Conservation (phyloP, 2,113 vertebrate species). For the Arenaria interpres region DNA sequence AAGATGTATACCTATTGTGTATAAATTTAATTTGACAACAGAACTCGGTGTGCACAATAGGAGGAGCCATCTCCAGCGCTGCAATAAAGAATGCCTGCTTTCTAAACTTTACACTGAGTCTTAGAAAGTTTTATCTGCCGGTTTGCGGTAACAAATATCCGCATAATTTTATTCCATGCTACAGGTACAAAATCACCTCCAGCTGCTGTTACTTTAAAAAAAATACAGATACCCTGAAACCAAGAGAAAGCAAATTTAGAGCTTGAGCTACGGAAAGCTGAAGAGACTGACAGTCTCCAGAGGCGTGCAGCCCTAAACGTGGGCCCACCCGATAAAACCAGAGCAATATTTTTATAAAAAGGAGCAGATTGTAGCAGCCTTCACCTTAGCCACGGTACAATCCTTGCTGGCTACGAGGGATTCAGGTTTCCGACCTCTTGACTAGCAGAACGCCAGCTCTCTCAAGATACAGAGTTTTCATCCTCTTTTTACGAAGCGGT, state of each 20-base stretch:
- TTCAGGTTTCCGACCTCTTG: neutral
- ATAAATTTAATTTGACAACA: too few relatives aligned
- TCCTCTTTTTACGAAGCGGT: accelerated
- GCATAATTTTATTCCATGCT: neutral
- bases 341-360: neutral
- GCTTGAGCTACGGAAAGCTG: neutral
- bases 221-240: neutral
- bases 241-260: neutral
- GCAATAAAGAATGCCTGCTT: too few relatives aligned
- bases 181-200: neutral
- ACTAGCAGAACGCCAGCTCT: accelerated
- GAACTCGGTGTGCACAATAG: too few relatives aligned
- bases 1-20: too few relatives aligned
- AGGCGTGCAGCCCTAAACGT: accelerated
- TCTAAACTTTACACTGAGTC: too few relatives aligned
- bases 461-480: accelerated
- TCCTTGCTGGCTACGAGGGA: accelerated
- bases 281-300: neutral
- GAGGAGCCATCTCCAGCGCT: too few relatives aligned
- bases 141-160: too few relatives aligned
- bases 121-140: too few relatives aligned
- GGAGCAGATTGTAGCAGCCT: neutral
- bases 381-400: too few relatives aligned
- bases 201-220: neutral
- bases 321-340: neutral